A percentile compares a stretch with the other conserved stretches of the same genome.
phyloP scores from a whole-genome alignment of 2,888 invertebrate genomes.

The Athetis lepigone region DNA sequence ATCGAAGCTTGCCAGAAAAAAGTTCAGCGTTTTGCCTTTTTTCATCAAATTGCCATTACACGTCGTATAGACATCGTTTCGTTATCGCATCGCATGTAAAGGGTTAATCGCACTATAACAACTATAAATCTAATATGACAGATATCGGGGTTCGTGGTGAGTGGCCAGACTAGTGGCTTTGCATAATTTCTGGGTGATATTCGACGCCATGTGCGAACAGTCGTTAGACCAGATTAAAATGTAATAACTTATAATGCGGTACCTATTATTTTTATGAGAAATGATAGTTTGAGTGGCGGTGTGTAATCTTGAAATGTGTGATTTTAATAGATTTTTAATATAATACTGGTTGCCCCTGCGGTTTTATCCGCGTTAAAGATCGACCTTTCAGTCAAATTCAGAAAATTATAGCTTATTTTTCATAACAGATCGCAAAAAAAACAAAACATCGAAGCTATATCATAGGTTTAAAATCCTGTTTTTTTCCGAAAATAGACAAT shows the following conservation, averaged over 20 bases:
- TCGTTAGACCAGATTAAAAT: conserved; percentile 56
- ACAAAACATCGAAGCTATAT: neutral
- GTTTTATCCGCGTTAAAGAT: no score
- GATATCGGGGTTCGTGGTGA: conserved; percentile 69
- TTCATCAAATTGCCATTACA: neutral
- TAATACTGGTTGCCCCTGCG: no score
- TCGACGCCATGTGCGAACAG: conserved; percentile 56
- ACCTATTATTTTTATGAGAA: conserved; percentile 26
- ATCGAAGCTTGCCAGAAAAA: no score
- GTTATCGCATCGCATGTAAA: conserved; percentile 50
- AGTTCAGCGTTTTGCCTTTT: no score
- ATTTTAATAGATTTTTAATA: neutral
- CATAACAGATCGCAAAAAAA: neutral
- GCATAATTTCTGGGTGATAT: conserved; percentile 70
- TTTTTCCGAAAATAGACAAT: conserved; percentile 48
- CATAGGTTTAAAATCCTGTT: conserved; percentile 10
- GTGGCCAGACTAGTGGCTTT: conserved; percentile 69
- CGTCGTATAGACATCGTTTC: conserved; percentile 57
- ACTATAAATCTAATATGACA: conserved; percentile 76
- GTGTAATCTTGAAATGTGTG: neutral
- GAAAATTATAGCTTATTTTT: no score
- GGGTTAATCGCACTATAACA: conserved; percentile 60
- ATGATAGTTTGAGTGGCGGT: neutral
- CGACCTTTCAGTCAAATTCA: neutral
- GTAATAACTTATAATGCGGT: conserved; percentile 23